A percentile compares a stretch with the other conserved stretches of the same genome.
These are phyloP conservation scores for Chaetophractus vellerosus DNA, from an alignment of 2,797 vertebrate species.

Conservation along the genomic window DNA sequence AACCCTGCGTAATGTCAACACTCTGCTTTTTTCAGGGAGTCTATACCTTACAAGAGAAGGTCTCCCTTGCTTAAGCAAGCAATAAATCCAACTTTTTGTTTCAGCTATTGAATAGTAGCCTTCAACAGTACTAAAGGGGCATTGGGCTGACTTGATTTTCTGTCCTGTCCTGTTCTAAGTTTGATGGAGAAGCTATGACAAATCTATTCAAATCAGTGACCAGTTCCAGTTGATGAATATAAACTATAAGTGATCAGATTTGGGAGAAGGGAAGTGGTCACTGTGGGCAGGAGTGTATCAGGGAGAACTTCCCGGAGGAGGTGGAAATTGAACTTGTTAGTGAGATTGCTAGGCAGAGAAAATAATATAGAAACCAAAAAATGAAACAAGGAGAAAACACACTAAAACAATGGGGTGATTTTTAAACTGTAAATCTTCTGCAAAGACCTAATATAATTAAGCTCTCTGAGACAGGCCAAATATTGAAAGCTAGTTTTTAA, in stretches of 20 bases:
- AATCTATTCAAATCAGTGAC: constrained; percentile 22
- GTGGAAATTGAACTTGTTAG: background rate
- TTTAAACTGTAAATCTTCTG: constrained; percentile 67
- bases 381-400: constrained; percentile 44
- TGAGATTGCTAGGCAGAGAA: constrained; percentile 1
- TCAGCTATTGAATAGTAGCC: constrained; percentile 5
- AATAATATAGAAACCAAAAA: constrained; percentile 63
- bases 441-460: constrained; percentile 53
- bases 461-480: constrained; percentile 18
- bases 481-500: constrained; percentile 57
- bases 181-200: background rate
- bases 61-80: constrained; percentile 57
- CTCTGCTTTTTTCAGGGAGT: constrained; percentile 41
- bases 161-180: constrained; percentile 7
- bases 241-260: constrained; percentile 7
- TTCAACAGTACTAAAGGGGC: constrained; percentile 52
- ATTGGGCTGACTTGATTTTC: constrained; percentile 32
- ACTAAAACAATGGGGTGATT: background rate
- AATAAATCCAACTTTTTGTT: constrained; percentile 18
- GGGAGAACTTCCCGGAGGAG: constrained; percentile 19
- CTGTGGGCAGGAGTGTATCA: background rate
- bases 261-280: background rate
- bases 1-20: background rate
- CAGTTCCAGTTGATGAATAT: background rate
- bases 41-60: constrained; percentile 40